Evolutionary conservation across 2,797 vertebrate species (phyloP).

Genomic region (Sciurus vulgaris): DNA sequence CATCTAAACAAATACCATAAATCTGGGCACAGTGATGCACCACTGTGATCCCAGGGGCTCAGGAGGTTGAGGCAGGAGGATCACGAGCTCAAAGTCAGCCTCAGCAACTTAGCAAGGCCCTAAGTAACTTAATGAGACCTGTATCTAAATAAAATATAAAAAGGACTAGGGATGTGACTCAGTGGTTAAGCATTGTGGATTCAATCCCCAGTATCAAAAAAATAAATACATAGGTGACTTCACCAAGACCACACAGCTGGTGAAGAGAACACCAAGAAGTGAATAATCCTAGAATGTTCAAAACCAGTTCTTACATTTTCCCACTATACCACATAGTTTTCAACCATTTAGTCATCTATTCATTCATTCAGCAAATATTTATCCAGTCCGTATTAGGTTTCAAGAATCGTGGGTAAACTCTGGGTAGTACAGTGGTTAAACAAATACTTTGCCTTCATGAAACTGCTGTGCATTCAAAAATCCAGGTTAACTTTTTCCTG

Average conservation of each 20-base stretch:
- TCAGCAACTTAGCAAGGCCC: too few species aligned
- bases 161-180: too few species aligned
- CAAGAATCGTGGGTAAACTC: neutral
- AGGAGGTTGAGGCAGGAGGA: too few species aligned
- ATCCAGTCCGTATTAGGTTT: neutral
- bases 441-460: neutral
- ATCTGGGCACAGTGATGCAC: neutral
- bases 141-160: too few species aligned
- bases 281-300: neutral
- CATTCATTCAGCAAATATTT: conserved; percentile 20
- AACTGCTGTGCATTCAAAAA: neutral
- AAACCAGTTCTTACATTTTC: neutral
- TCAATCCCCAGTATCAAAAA: too few species aligned
- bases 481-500: neutral
- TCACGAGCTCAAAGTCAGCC: too few species aligned
- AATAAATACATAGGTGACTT: neutral
- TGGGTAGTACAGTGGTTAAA: neutral
- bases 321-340: neutral
- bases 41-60: too few species aligned
- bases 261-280: neutral
- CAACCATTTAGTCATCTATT: neutral
- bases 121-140: too few species aligned
- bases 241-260: neutral
- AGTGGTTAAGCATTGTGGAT: too few species aligned
- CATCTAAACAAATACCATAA: neutral